Evolutionary conservation across 2,888 invertebrate species (phyloP).

Genomic region (Chymomyza fuscimana): DNA sequence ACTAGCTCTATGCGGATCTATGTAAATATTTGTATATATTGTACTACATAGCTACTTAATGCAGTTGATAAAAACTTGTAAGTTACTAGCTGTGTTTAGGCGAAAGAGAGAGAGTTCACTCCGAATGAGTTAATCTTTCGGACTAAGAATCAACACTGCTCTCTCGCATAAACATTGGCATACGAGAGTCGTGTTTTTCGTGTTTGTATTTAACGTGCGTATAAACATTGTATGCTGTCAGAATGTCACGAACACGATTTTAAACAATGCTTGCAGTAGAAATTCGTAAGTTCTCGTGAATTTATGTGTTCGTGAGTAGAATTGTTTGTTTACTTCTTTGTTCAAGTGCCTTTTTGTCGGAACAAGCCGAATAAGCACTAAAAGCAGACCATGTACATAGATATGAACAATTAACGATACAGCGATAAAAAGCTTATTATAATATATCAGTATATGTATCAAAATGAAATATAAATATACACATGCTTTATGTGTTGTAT

Average conservation of each 20-base stretch:
- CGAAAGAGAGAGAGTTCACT: not conserved
- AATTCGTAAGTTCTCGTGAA: not conserved
- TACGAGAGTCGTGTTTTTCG: no score
- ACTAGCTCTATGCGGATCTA: constrained; percentile 16
- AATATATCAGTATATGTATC: not conserved
- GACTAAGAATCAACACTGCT: no score
- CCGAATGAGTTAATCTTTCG: not conserved
- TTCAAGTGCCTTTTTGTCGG: constrained; percentile 61
- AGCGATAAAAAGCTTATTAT: not conserved
- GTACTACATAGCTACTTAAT: constrained; percentile 14
- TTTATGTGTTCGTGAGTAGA: constrained; percentile 9
- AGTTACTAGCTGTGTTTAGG: not conserved
- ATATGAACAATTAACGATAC: not conserved
- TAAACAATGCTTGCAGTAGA: not conserved
- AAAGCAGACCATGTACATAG: constrained; percentile 2
- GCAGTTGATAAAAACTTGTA: not conserved
- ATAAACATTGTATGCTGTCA: not conserved
- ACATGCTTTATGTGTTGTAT: no score
- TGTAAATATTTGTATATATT: constrained; percentile 21
- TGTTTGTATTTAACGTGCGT: not conserved
- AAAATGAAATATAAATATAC: not conserved
- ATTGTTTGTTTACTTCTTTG: constrained; percentile 56
- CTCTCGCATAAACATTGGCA: no score
- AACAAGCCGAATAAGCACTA: not conserved
- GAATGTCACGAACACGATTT: not conserved